Percentiles rank a stretch among this genome's conserved stretches.
Evolutionary conservation across 2,888 invertebrate genomes (phyloP).

Genomic region (Teleogryllus oceanicus): DNA sequence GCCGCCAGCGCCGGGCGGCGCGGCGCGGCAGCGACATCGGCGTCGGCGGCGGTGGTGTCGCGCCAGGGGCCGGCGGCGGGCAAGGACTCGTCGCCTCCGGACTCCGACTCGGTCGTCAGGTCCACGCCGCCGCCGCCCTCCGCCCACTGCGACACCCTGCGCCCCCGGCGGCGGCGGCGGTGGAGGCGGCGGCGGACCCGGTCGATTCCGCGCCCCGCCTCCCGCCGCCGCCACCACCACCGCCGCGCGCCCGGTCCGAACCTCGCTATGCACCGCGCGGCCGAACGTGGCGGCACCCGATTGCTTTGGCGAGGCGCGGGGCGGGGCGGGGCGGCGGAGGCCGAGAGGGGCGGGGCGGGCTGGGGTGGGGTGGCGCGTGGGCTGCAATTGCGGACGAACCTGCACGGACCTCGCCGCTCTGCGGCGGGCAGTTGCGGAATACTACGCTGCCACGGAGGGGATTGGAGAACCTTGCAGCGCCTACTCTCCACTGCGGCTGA

Average conservation of each 20-base stretch:
- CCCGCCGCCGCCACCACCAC: not conserved
- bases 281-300: not conserved
- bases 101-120: not conserved
- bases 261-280: not conserved
- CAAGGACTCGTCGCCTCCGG: not conserved
- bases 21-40: not conserved
- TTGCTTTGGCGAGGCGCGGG: not conserved
- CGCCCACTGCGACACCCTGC: conserved; percentile 6
- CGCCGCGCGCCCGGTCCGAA: not conserved
- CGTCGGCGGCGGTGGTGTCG: not conserved
- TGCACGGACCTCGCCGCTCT: no score
- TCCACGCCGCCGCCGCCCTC: not conserved
- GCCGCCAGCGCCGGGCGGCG: no score
- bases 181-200: not conserved
- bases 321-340: not conserved
- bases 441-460: no score
- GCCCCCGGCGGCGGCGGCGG: not conserved
- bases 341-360: not conserved
- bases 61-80: not conserved
- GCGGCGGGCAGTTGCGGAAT: no score
- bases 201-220: not conserved
- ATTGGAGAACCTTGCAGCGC: no score
- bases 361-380: not conserved
- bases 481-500: no score
- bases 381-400: not conserved